Evolutionary conservation across 2,113 vertebrate genomes (phyloP), one percentile per base, ranked within the genome.

Genomic region (Pollimyrus isidori): DNA sequence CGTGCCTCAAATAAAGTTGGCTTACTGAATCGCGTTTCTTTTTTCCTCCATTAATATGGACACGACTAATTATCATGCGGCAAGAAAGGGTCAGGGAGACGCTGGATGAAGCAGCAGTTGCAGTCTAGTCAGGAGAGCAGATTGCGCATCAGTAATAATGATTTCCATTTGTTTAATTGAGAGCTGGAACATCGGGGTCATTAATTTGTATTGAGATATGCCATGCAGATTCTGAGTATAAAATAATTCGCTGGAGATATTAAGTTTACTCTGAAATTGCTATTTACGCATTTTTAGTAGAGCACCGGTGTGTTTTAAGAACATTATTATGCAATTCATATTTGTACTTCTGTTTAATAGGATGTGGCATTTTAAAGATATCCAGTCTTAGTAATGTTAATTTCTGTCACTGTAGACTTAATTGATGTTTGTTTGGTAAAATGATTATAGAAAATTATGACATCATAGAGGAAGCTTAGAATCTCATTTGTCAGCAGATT

Each of bases 141-240:
- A 35, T 73, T 80, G 26, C 39, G 19, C 6, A 35, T 52, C 39
- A 15, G 23, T 84, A 52, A 46, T 84, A 84, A 83, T 56, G 76
- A 83, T 84, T 56, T 58, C 88, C 88, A 56, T 58, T 89, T 58
- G 35, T 69, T 80, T 80, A 52, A 53, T 58, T 69, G 88, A 80
- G 48, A 82, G 39, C 73, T 50, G 19, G 26, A 42, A 49, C 50
- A 45, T 48, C 21, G 1, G 88, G 80, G 49, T 39, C 73, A 80
- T 50, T 39, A 7, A 30, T 42, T 56, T 73, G 53, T 52, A n/a
- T 56, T 65, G 4, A 45, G 21, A 11, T 46, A 46, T 30, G 26
- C 52, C 39, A 46, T 19, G 42, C 58, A 50, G 80, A 85, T 56
- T 45, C 46, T 49, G 35, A 84, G 46, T 42, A 9, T 58, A 48